A percentile compares a stretch with the other conserved stretches of the same genome.
Evolutionary conservation across 2,797 vertebrate genomes (phyloP).

Genomic region (Chloroceryle inda): DNA sequence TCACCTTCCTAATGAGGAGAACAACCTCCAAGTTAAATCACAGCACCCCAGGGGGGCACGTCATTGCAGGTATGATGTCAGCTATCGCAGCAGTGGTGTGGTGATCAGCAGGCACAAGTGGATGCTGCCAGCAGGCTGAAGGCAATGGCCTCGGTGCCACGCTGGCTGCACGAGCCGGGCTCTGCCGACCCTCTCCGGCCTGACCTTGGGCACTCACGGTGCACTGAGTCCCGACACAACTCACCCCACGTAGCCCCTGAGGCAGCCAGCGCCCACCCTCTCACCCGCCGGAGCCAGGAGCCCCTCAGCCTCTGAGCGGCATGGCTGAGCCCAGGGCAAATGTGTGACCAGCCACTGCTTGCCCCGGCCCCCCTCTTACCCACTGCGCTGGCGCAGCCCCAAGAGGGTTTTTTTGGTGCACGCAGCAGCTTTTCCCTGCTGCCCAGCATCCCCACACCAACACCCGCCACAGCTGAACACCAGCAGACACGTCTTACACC

Average conservation of each 20-base stretch:
- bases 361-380: background rate
- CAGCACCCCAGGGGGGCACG: fast-evolving
- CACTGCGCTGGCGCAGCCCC: fast-evolving
- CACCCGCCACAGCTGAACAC: background rate
- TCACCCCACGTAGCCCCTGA: background rate
- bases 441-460: background rate
- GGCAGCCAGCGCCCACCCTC: background rate
- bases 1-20: fast-evolving
- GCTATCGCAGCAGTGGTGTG: fast-evolving
- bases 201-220: fast-evolving
- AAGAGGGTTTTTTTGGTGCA: fast-evolving
- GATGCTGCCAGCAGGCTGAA: fast-evolving
- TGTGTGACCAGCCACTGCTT: fast-evolving
- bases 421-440: background rate
- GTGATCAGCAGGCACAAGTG: fast-evolving
- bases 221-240: fast-evolving
- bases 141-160: fast-evolving
- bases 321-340: fast-evolving
- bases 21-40: fast-evolving
- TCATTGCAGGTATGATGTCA: fast-evolving
- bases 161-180: fast-evolving
- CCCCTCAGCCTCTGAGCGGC: fast-evolving
- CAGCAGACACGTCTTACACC: background rate
- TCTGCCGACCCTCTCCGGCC: background rate
- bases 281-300: background rate